Evolutionary conservation across 1,140 invertebrate species (phyloP).

Genomic region (Camponotus vicinus): DNA sequence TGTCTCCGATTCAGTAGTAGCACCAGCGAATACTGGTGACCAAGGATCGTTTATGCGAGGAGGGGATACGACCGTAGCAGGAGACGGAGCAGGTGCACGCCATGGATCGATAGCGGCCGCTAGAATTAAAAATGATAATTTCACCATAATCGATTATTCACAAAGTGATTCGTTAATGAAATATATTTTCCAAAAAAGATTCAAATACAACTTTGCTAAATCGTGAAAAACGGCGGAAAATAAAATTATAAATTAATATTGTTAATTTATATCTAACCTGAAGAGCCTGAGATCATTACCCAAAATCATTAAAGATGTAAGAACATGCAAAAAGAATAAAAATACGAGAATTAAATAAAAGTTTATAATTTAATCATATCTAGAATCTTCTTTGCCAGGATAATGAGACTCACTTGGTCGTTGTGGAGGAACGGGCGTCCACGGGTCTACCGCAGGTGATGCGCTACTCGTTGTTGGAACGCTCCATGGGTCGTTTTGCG

Average conservation of each 20-base stretch:
- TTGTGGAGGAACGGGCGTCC: conserved; percentile 86
- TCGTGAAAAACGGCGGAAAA: conserved; percentile 36
- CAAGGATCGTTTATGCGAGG: conserved; percentile 85
- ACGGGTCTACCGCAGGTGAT: conserved; percentile 87
- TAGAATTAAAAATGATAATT: conserved; percentile 38
- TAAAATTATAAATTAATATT: background rate
- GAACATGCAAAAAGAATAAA: conserved; percentile 65
- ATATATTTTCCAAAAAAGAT: background rate
- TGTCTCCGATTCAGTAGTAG: conserved; percentile 76
- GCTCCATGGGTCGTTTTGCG: conserved; percentile 88
- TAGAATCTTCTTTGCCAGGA: background rate
- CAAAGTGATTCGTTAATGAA: background rate
- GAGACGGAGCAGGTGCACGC: conserved; percentile 81
- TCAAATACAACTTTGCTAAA: conserved; percentile 17
- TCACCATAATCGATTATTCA: background rate
- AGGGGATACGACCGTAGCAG: conserved; percentile 74
- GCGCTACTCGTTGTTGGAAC: conserved; percentile 81
- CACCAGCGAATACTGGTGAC: conserved; percentile 81
- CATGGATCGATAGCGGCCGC: conserved; percentile 87
- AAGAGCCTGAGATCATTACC: conserved; percentile 41
- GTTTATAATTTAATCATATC: conserved; percentile 17
- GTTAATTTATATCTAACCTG: conserved; percentile 56
- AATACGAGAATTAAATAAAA: conserved; percentile 59
- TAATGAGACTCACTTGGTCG: conserved; percentile 78
- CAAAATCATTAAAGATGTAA: conserved; percentile 49